Evolutionary conservation across 2,113 vertebrate species (phyloP).

Genomic region (Leuciscus idus): DNA sequence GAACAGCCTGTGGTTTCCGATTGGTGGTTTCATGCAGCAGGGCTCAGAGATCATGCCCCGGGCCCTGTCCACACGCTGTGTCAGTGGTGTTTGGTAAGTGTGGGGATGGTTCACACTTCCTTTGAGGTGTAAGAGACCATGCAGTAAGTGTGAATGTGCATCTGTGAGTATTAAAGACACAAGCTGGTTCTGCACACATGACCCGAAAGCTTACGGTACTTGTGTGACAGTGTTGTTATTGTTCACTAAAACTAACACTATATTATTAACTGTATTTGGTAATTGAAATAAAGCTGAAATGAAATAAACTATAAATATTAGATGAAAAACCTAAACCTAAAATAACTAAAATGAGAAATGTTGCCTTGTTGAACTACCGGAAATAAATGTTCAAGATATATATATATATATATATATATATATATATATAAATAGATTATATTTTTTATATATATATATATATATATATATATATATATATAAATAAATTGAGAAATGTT

Average conservation of each 20-base stretch:
- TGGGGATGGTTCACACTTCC: background rate
- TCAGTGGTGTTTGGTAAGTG: slow-evolving; percentile 92
- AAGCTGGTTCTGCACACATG: background rate
- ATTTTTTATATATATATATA: too few species aligned
- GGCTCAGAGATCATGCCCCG: slow-evolving; percentile 91
- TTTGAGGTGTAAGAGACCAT: background rate
- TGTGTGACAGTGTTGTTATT: background rate
- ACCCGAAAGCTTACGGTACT: background rate
- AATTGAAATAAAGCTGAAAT: background rate
- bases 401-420: too few species aligned
- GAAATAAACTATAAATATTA: background rate
- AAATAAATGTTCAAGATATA: too few species aligned
- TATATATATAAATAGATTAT: too few species aligned
- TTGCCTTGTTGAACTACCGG: too few species aligned
- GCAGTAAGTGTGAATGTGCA: background rate
- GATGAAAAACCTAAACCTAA: too few species aligned
- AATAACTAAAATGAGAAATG: too few species aligned
- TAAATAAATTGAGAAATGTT: too few species aligned
- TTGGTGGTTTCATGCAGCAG: slow-evolving; percentile 94
- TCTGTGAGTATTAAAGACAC: background rate
- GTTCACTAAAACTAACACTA: background rate
- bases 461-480: too few species aligned
- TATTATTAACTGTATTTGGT: too few species aligned
- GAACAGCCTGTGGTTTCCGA: slow-evolving; percentile 92
- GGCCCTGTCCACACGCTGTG: slow-evolving; percentile 88